Evolutionary conservation across 92 coral and sea anemone genomes (phyloP).

Genomic region (Paramuricea clavata): DNA sequence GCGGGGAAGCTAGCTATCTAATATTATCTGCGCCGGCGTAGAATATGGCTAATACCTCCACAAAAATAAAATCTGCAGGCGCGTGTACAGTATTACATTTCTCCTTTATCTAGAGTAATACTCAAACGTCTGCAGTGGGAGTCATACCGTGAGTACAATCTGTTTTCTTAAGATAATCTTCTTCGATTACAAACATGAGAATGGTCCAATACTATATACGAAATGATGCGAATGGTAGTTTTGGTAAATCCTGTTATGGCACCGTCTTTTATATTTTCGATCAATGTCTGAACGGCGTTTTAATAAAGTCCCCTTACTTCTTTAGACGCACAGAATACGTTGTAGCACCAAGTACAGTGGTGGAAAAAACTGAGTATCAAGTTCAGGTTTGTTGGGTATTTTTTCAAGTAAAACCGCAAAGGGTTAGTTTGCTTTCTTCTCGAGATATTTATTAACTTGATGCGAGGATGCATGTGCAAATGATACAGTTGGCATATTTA

Average conservation of each 20-base stretch:
- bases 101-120: slow-evolving; percentile 9
- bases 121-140: slow-evolving; percentile 11
- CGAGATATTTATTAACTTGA: too few species aligned
- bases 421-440: not conserved
- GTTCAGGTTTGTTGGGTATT: slow-evolving; percentile 61
- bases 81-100: not conserved
- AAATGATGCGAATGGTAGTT: not conserved
- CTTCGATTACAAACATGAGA: not conserved
- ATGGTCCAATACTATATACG: not conserved
- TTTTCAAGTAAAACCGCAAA: not conserved
- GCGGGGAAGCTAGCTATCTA: too few species aligned
- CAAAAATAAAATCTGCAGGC: too few species aligned
- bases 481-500: not conserved
- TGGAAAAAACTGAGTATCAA: slow-evolving; percentile 82
- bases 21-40: too few species aligned
- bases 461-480: not conserved
- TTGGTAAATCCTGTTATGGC: too few species aligned
- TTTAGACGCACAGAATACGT: slow-evolving; percentile 86
- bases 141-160: slow-evolving; percentile 44
- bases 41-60: too few species aligned
- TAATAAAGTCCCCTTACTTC: not conserved
- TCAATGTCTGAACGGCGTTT: not conserved
- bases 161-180: not conserved
- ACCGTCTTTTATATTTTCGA: too few species aligned
- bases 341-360: slow-evolving; percentile 91